Conservation (phyloP, 30 jellyfish, hydroid and myxozoan genomes). For the Aurelia aurita complex sp. Pacific region DNA sequence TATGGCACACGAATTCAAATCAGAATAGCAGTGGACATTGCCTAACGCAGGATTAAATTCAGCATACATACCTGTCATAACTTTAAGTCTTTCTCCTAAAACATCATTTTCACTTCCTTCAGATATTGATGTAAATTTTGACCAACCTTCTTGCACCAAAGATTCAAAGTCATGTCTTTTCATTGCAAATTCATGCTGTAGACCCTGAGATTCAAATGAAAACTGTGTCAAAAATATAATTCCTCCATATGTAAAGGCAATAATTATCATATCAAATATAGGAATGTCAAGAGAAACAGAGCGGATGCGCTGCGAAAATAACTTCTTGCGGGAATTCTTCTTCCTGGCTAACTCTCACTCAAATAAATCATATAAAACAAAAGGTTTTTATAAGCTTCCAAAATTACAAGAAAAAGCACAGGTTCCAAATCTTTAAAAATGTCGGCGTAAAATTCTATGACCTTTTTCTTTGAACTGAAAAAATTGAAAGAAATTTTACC, state of each 20-base stretch:
- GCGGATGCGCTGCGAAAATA: too few relatives aligned
- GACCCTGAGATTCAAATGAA: not conserved
- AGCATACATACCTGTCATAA: conserved; percentile 35
- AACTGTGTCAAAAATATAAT: not conserved
- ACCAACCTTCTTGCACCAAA: conserved; percentile 68
- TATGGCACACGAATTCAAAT: too few relatives aligned
- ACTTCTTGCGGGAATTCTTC: too few relatives aligned
- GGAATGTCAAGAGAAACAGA: not conserved
- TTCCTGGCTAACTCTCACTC: too few relatives aligned
- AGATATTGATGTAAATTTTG: conserved; percentile 32
- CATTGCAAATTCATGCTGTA: conserved; percentile 54
- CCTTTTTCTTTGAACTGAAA: too few relatives aligned
- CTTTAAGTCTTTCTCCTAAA: conserved; percentile 16
- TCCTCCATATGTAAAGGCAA: not conserved
- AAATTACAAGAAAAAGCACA: not conserved
- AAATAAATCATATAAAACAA: too few relatives aligned
- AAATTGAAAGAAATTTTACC: not conserved
- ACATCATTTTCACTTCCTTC: conserved; percentile 15
- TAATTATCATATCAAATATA: not conserved
- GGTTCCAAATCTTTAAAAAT: not conserved
- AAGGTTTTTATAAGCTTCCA: too few relatives aligned
- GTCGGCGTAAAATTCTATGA: not conserved
- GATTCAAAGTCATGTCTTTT: conserved; percentile 48
- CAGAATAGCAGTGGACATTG: too few relatives aligned
- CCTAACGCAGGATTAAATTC: too few relatives aligned